Base-by-base conservation (phyloP, 2,888 invertebrate species). In the Phengaris alcon region DNA sequence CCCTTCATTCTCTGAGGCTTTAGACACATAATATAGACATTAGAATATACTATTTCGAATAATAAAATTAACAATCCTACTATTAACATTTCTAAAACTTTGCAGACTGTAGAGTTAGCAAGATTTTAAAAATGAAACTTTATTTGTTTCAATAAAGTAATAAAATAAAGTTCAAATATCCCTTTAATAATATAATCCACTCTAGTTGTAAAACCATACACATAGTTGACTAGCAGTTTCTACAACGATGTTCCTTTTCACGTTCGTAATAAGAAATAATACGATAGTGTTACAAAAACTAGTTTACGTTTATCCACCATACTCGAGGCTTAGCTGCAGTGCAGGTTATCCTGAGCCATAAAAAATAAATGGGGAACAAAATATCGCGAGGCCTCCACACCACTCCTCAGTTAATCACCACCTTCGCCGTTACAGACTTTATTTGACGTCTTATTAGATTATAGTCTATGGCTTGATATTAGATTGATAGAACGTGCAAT, bases 1-100 rank as follows among this genome's bases (percentile, higher is more conserved):
- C 75, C 75, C 83, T 86, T 87, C 85, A 84, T 80, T 83, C 87
- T 89, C 86, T 85, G 84, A 81, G 88, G 88, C 86, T 88, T 88
- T 89, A 90, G 90, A n/a, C n/a, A n/a, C n/a, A n/a, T n/a, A n/a
- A n/a, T n/a, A n/a, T n/a, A n/a, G n/a, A 90, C 90, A 91, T 90
- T 88, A 22, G 4, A 59, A 8, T 7, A 52, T 15, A 5, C 55
- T 55, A 8, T n/a, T 57, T 57, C 8, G 3, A 15, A n/a, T 57
- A 55, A 2, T 57, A 57, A 7, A n/a, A 6, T 57, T 8, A 15
- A 48, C 8, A 48, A 48, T 48, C 7, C 13, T 7, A 5, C 12
- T 54, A 54, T 13, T 6, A 12, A 54, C 13, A 55, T 0, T 55
- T 7, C 55, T 57, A 6, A n/a, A 57, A 9, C 9, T 10, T 22